phyloP scores from a whole-genome alignment of 2,888 invertebrate species.

The Priocnemis perturbator region DNA sequence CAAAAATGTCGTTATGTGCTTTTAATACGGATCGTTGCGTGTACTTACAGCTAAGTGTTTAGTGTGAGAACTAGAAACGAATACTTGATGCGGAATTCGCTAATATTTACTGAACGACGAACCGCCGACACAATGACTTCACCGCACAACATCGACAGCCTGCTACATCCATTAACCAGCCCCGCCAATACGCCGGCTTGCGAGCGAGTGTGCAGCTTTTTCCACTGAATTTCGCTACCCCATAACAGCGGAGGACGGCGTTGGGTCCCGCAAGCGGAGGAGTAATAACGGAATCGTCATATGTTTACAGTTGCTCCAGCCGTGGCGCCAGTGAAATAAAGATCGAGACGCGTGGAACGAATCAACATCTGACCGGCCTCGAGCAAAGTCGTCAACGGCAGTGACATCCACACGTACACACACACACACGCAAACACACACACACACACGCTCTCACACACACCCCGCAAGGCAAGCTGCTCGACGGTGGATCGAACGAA shows the following conservation, averaged over 20 bases:
- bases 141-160: too few relatives aligned
- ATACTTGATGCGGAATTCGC: too few relatives aligned
- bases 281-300: constrained; percentile 49
- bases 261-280: not conserved
- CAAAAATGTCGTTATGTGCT: too few relatives aligned
- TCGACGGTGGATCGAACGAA: constrained; percentile 5
- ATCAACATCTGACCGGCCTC: constrained; percentile 49
- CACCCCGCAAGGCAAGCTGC: not conserved
- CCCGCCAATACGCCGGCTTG: not conserved
- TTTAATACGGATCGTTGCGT: too few relatives aligned
- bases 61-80: too few relatives aligned
- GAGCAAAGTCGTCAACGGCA: constrained; percentile 50
- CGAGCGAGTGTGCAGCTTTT: not conserved
- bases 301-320: constrained; percentile 66
- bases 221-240: not conserved
- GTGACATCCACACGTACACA: constrained; percentile 11
- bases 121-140: too few relatives aligned
- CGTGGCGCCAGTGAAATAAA: constrained; percentile 65
- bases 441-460: not conserved
- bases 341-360: constrained; percentile 43
- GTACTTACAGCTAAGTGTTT: too few relatives aligned
- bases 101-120: too few relatives aligned
- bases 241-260: not conserved
- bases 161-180: too few relatives aligned
- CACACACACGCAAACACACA: constrained; percentile 8